phyloP scores from a whole-genome alignment of 2,888 invertebrate species.

The Scaptomyza parva region DNA sequence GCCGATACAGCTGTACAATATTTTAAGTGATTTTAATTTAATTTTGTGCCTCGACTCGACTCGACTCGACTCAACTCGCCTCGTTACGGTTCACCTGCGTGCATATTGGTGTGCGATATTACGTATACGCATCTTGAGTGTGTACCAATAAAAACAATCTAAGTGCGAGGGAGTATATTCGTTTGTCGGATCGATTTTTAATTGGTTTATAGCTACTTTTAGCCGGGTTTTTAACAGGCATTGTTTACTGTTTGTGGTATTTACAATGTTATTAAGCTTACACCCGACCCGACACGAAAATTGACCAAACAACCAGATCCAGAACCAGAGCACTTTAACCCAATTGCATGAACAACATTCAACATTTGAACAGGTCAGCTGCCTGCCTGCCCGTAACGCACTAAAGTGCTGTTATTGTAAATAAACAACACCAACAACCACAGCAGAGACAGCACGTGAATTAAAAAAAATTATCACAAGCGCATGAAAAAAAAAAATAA shows the following conservation, averaged over 20 bases:
- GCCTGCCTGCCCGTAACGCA: slow-evolving; percentile 19
- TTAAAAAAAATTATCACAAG: background rate
- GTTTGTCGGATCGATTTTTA: background rate
- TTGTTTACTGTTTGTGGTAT: slow-evolving; percentile 56
- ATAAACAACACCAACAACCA: slow-evolving; percentile 14
- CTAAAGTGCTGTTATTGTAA: slow-evolving; percentile 18
- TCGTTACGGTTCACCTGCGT: slow-evolving; percentile 11
- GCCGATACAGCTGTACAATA: slow-evolving; percentile 57
- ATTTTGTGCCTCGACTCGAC: slow-evolving; percentile 49
- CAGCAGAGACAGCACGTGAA: background rate
- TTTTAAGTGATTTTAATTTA: slow-evolving; percentile 76
- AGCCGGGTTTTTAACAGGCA: slow-evolving; percentile 23
- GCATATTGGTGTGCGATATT: slow-evolving; percentile 2
- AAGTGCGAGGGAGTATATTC: background rate
- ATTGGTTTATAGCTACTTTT: slow-evolving; percentile 18
- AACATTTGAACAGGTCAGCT: slow-evolving; percentile 13
- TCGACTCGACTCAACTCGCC: slow-evolving; percentile 14
- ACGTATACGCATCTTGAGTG: slow-evolving; percentile 20
- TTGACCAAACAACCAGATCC: slow-evolving; percentile 12
- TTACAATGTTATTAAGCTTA: slow-evolving; percentile 67
- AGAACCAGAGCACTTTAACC: slow-evolving; percentile 16
- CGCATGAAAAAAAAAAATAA: slow-evolving; percentile 1
- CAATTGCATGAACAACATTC: slow-evolving; percentile 24
- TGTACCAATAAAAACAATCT: background rate
- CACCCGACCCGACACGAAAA: slow-evolving; percentile 47